Evolutionary conservation across 2,888 invertebrate genomes (phyloP), one percentile per base, ranked within the genome.

Genomic region (Leptarthrus brevirostris): DNA sequence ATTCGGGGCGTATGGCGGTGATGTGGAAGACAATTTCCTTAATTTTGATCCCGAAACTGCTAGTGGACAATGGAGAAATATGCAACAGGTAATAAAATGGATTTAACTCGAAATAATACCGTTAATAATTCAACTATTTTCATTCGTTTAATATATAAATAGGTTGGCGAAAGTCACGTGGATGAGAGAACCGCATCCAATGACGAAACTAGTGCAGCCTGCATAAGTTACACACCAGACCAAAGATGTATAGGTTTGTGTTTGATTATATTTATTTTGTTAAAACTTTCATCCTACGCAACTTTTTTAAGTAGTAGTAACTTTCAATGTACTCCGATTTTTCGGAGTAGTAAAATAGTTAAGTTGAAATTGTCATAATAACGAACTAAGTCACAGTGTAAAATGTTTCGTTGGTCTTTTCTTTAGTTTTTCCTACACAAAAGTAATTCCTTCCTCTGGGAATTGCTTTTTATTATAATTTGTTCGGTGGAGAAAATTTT

Each of bases 11-110:
- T 83, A 81, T 74, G 84, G 84, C 4, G 86, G 87, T 76, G 90
- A 90, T 79, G 86, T 88, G 70, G 86, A 86, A 53, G 88, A 89
- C 78, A 91, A 91, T 80, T 86, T 87, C 20, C 86, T 90, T 72
- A 88, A 88, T 49, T 81, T 83, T 74, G 89, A 89, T 77, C 85
- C 87, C 20, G 87, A 88, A 74, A 86, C 87, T 74, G 83, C 87
- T 8, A 86, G 87, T 14, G 86, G 88, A 54, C 87, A 88, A 76
- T 90, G 90, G 90, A 89, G 88, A 77, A 88, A 88, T 77, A 87
- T 88, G 77, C 89, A 90, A 78, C 88, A 90, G 87, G 91, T 91
- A 82, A 6, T 12, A 1, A 30, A 6, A n/a, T n/a, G n/a, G n/a
- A n/a, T n/a, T n/a, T n/a, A n/a, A n/a, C n/a, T n/a, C n/a, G n/a